A percentile compares a stretch with the other conserved stretches of the same genome.
phyloP scores from a whole-genome alignment of 1,140 invertebrate genomes.

The Polypedilum pembai region DNA sequence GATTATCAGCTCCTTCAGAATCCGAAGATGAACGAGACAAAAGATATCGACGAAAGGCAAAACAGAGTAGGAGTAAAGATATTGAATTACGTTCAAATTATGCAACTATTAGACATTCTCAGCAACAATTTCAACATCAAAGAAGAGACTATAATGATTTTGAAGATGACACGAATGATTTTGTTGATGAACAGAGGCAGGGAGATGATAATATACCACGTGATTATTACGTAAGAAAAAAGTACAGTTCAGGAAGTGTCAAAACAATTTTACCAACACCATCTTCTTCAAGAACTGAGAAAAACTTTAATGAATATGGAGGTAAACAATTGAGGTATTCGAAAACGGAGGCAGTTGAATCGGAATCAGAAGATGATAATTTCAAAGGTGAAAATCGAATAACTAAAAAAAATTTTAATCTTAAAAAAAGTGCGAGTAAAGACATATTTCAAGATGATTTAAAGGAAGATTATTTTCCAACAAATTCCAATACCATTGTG shows the following conservation, averaged over 20 bases:
- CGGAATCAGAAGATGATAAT: not conserved
- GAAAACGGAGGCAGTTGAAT: not conserved
- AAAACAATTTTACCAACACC: not conserved
- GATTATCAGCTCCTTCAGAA: constrained; percentile 45
- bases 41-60: no score
- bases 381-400: not conserved
- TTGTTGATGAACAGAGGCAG: not conserved
- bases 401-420: not conserved
- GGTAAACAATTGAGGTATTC: not conserved
- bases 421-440: constrained; percentile 4
- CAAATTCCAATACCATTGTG: no score
- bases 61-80: constrained; percentile 34
- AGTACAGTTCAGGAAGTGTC: not conserved
- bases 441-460: not conserved
- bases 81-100: constrained; percentile 30
- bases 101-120: constrained; percentile 29
- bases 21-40: constrained; percentile 42
- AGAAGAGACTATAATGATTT: constrained; percentile 20
- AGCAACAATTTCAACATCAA: not conserved
- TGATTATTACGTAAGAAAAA: not conserved
- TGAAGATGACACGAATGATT: constrained; percentile 6
- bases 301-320: constrained; percentile 9
- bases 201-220: not conserved
- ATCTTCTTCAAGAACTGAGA: not conserved
- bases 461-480: not conserved